A percentile compares a stretch with the other conserved stretches of the same genome.
Evolutionary conservation across 2,113 vertebrate genomes (phyloP).

Genomic region (Petromus typicus): DNA sequence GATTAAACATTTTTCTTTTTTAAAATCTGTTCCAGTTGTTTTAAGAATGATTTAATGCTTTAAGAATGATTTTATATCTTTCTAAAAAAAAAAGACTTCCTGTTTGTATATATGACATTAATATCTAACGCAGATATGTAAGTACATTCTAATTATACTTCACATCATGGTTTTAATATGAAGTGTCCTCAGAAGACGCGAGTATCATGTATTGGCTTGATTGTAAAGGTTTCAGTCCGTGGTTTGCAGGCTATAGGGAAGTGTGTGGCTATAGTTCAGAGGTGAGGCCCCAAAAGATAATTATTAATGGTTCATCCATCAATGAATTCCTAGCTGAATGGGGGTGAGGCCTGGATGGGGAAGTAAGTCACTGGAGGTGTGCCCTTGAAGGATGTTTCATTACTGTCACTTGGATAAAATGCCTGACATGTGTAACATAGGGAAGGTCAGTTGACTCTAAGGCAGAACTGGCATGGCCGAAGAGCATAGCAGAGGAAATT

Average conservation of each 20-base stretch:
- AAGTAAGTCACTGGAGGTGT: not conserved
- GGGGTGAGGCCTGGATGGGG: not conserved
- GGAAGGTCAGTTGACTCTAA: not conserved
- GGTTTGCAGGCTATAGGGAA: not conserved
- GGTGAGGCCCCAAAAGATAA: not conserved
- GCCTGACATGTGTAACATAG: not conserved
- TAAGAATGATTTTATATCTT: conserved; percentile 19
- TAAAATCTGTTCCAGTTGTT: not conserved
- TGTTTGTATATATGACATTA: not conserved
- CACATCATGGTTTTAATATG: not conserved
- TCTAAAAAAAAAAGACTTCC: not conserved
- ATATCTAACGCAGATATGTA: not conserved
- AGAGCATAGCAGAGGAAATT: not conserved
- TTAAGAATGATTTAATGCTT: not conserved
- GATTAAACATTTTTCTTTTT: not conserved
- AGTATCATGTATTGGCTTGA: not conserved
- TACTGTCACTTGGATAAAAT: not conserved
- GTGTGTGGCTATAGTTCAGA: not conserved
- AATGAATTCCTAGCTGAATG: not conserved
- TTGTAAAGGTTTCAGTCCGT: not conserved
- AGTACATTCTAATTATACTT: not conserved
- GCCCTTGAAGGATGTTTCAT: not conserved
- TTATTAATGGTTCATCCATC: not conserved
- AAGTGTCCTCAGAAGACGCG: not conserved
- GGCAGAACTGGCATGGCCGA: not conserved